Conservation (phyloP, 2,113 vertebrate species). For the Tetrax tetrax region DNA sequence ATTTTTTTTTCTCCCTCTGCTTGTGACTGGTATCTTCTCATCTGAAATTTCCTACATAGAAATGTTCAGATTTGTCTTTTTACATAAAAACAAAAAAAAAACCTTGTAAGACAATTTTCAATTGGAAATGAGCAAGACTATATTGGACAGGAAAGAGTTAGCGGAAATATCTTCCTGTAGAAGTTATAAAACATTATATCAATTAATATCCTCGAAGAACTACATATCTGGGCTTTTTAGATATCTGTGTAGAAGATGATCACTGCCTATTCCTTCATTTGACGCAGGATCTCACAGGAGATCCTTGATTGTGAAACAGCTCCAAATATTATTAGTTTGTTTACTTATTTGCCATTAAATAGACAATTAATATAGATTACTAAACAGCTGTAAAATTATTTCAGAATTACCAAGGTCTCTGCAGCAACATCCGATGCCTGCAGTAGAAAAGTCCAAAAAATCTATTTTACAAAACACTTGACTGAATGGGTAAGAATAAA, state of each 20-base stretch:
- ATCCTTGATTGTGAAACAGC: not conserved
- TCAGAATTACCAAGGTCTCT: not conserved
- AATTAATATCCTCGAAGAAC: not conserved
- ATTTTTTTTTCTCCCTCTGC: not conserved
- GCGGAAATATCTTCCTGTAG: not conserved
- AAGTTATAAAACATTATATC: not conserved
- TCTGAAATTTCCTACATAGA: not conserved
- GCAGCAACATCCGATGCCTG: not conserved
- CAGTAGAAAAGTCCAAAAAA: not conserved
- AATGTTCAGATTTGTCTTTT: not conserved
- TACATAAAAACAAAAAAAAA: not conserved
- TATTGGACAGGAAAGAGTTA: not conserved
- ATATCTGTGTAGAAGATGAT: not conserved
- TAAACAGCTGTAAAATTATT: not conserved
- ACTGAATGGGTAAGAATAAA: not conserved
- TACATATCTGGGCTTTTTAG: not conserved
- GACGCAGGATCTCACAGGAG: not conserved
- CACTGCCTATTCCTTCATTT: not conserved
- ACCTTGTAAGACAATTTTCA: not conserved
- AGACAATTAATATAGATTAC: not conserved
- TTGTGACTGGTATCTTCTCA: not conserved
- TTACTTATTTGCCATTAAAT: not conserved
- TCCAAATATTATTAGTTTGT: not conserved
- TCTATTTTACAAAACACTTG: not conserved
- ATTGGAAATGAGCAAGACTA: not conserved